Evolutionary conservation across 2,113 vertebrate species (phyloP).

Genomic region (Odobenus rosmarus): DNA sequence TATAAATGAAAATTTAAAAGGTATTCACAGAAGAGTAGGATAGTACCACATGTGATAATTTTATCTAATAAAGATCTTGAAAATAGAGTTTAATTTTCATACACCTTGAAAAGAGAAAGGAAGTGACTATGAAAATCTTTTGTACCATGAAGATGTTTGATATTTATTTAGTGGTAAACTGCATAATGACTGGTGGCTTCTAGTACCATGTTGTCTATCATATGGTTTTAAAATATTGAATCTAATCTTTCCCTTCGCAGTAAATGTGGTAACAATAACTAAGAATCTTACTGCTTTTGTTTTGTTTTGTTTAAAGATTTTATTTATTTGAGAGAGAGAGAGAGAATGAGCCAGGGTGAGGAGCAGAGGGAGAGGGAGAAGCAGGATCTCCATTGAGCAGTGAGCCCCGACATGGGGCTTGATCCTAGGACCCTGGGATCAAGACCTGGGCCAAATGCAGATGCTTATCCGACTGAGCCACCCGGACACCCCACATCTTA

Average conservation of each 20-base stretch:
- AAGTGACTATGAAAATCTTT: neutral
- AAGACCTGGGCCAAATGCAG: neutral
- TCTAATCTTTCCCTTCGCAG: conserved; percentile 11
- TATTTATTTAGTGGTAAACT: neutral
- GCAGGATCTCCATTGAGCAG: neutral
- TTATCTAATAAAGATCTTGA: neutral
- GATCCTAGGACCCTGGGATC: too few species aligned
- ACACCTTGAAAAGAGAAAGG: neutral
- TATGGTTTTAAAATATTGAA: neutral
- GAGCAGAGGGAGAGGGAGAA: neutral
- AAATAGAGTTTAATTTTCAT: conserved; percentile 6
- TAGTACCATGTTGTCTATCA: neutral
- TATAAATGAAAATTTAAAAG: neutral
- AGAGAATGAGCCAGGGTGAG: too few species aligned
- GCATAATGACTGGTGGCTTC: neutral
- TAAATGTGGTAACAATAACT: neutral
- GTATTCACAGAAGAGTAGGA: neutral
- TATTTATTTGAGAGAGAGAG: neutral
- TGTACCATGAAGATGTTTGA: neutral
- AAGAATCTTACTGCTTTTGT: neutral
- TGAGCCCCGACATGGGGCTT: neutral
- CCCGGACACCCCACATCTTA: neutral
- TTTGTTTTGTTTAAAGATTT: neutral
- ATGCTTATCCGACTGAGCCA: neutral
- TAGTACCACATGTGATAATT: neutral